Evolutionary conservation across 2,797 vertebrate species (phyloP), one percentile per base, ranked within the genome.

Genomic region (Novumbra hubbsi): DNA sequence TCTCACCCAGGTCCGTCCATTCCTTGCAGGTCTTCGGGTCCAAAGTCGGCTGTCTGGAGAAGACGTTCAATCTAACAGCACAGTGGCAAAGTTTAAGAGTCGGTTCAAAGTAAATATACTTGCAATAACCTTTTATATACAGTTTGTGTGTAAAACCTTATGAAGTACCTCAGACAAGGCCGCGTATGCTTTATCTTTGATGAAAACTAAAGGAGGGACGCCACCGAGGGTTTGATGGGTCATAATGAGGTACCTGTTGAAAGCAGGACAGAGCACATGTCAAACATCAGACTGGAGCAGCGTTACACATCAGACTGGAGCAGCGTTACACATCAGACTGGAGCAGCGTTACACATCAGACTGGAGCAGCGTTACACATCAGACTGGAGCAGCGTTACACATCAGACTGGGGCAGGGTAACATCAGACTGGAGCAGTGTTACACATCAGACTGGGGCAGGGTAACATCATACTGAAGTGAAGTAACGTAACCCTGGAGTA

Each of bases 61-160:
- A 89, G 78, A 64, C 73, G 76, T 69, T 90, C 88, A 70, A 90
- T 76, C 88, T 90, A 55, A 77, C 28, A 71, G 41, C 0, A 55
- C 27, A 63, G 55, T 14, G 21, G 11, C 21, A 21, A 24, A 60
- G 55, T 11, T 11, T 11, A 21, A 24, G 24, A 60, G 55, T 60
- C 11, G 11, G 55, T 24, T 24, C 55, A 60, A 52, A 19, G 50
- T 19, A 2, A 45, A 45, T 45, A 45, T 6, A 2, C 16, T 0
- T 60, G 0, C 21, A 21, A 4, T 11, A 55, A 57, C 24, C 3
- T 60, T 27, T 21, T 24, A 60, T 60, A 27, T 60, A 45, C 41
- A 0, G 16, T 68, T 21, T 19, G 50, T 21, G 49, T 49, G 7
- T 1, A 27, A 28, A 28, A 30, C 16, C 21, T 11, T 57, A 21